Base-by-base conservation (phyloP, 2,113 vertebrate species). In the Gymnocephalus cernua region DNA sequence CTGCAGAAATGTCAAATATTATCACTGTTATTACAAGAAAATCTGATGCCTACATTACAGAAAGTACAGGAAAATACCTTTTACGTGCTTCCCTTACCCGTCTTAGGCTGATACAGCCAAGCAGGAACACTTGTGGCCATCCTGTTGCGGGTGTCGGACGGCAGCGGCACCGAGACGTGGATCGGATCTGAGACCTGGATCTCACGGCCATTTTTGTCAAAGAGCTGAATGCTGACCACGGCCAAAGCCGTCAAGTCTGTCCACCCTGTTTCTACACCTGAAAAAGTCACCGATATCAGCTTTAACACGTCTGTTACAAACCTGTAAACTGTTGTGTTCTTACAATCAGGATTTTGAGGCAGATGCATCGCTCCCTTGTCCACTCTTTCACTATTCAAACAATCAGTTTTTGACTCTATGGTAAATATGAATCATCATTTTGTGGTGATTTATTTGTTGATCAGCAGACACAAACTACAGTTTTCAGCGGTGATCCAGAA, bases 81-180 rank as follows among this genome's bases (percentile, higher is more conserved):
- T 45, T 14, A 7, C 44, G 6, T 54, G 58, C 50, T 23, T 32
- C 13, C 2, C 77, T 51, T 87, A 98, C 97, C 97, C 1, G 94
- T 97, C 87, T 94, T 97, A 21, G 95, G 92, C 90, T 97, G 96
- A 51, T 97, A 98, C 83, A 95, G 93, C 97, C 97, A 98, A 47
- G 96, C 95, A 0, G 97, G 97, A 8, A 98, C 93, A 23, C 96
- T 97, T 6, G 93, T 96, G 66, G 96, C 93, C 47, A 94, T 94
- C 4, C 95, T 91, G 71, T 96, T 92, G 0, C 91, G 94, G 0
- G 95, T 92, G 86, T 97, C 96, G 0, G 96, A 87, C 1, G 97
- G 95, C 58, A 98, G 91, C 0, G 97, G 97, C 70, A 98, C 93
- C 0, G 96, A 97, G 57, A 98, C 83, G 50, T 97, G 96, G 83